Evolutionary conservation across 2,113 vertebrate genomes (phyloP), one percentile per base, ranked within the genome.

Genomic region (Coturnix japonica): DNA sequence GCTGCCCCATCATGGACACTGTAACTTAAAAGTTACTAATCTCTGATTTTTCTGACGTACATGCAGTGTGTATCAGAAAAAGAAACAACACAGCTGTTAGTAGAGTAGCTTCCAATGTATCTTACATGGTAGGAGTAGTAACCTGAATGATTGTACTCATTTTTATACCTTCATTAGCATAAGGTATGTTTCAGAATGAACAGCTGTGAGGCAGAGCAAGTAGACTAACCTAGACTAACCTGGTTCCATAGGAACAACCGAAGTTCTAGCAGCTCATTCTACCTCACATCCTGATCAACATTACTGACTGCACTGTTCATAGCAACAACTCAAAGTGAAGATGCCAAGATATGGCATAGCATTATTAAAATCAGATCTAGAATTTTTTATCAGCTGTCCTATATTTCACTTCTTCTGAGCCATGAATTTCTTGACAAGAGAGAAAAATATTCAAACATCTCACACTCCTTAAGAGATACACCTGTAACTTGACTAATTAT

Each of bases 401-500:
- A 1, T 64, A 17, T 84, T 90, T 87, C 61, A 77, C 70, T 85
- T 49, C 47, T 28, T 19, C 31, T 51, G 9, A 46, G 19, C 61
- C 19, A 31, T 75, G 56, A 43, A 51, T 64, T 78, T 63, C 70
- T 77, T 13, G 47, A 87, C 49, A 33, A 30, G 2, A 28, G 39
- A 53, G 17, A 63, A 75, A 63, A 63, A 60, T 14, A 44, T 1
- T 5, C 44, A 46, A 65, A 56, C 3, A 23, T 60, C 61, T 61
- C 12, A 0, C 56, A 28, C 17, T 46, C 49, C 8, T 5, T 56
- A 64, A 21, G 43, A 82, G 77, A 53, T 35, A 7, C 63, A 20
- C 71, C 39, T 95, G 94, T 95, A 94, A 67, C 85, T 91, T 92
- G 86, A 35, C 54, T 81, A 60, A 72, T 84, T 80, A 31, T 89